phyloP scores from a whole-genome alignment of 2,797 vertebrate species.

The Phataginus tetradactyla region DNA sequence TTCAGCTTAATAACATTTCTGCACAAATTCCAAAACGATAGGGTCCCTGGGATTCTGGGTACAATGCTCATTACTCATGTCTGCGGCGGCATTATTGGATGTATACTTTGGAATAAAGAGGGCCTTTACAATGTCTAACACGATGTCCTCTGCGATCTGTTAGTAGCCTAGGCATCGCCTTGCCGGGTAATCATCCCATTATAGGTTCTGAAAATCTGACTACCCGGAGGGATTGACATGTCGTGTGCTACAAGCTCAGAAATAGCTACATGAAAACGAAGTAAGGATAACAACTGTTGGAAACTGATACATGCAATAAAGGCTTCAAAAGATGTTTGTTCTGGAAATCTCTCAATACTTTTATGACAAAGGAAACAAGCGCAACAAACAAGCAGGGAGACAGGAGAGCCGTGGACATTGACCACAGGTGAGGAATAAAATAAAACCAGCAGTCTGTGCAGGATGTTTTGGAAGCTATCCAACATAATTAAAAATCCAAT shows the following conservation, averaged over 20 bases:
- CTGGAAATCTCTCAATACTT: conserved; percentile 26
- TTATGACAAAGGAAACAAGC: conserved; percentile 28
- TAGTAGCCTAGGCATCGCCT: conserved; percentile 80
- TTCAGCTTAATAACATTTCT: conserved; percentile 86
- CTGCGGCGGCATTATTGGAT: conserved; percentile 79
- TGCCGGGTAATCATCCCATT: conserved; percentile 86
- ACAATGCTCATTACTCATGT: conserved; percentile 84
- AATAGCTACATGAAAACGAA: conserved; percentile 76
- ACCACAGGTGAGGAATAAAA: conserved; percentile 31
- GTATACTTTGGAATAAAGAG: conserved; percentile 84
- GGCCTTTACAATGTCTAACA: conserved; percentile 82
- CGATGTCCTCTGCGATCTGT: conserved; percentile 85
- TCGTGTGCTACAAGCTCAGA: conserved; percentile 69
- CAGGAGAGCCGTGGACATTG: neutral
- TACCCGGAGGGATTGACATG: conserved; percentile 79
- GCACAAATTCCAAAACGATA: conserved; percentile 76
- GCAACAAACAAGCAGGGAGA: neutral
- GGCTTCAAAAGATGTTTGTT: conserved; percentile 57
- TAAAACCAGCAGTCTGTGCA: conserved; percentile 28
- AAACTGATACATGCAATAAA: conserved; percentile 43
- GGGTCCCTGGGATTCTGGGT: conserved; percentile 79
- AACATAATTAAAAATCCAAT: conserved; percentile 77
- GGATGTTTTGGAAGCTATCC: conserved; percentile 36
- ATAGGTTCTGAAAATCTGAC: conserved; percentile 82
- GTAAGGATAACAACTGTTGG: conserved; percentile 44